Evolutionary conservation across 2,113 vertebrate species (phyloP).

Genomic region (Asarcornis scutulata): DNA sequence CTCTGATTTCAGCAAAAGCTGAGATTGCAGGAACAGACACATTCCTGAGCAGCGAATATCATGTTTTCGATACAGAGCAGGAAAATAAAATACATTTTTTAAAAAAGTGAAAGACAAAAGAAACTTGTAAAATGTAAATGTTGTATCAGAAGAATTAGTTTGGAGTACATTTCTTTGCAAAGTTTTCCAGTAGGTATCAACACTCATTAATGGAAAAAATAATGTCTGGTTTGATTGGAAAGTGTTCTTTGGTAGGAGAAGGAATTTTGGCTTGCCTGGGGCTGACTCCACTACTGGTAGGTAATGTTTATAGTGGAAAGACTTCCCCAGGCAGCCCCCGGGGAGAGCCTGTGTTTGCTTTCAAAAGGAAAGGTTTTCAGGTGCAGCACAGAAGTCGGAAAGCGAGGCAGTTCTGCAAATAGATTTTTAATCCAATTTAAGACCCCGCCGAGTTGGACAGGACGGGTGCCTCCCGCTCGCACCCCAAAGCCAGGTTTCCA

Average conservation of each 20-base stretch:
- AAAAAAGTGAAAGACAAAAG: background rate
- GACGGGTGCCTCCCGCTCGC: fast-evolving
- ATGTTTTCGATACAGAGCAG: background rate
- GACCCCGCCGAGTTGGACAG: fast-evolving
- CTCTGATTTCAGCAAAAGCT: constrained; percentile 4
- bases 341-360: constrained; percentile 54
- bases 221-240: constrained; percentile 59
- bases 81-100: background rate
- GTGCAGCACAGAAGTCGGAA: constrained; percentile 61
- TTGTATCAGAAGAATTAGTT: background rate
- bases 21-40: constrained; percentile 53
- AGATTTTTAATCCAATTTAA: constrained; percentile 61
- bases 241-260: constrained; percentile 41
- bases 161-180: background rate
- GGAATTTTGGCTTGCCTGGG: constrained; percentile 62
- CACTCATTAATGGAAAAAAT: constrained; percentile 64
- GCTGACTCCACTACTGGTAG: constrained; percentile 52
- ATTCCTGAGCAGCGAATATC: constrained; percentile 32
- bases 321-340: constrained; percentile 53
- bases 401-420: background rate
- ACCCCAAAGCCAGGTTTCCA: background rate
- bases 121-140: fast-evolving
- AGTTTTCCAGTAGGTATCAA: constrained; percentile 62
- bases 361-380: constrained; percentile 62
- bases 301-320: constrained; percentile 67